Percentiles rank a stretch among this genome's conserved stretches.
These are phyloP conservation scores for Ecdyonurus torrentis DNA, from an alignment of 2,888 invertebrate genomes.

Conservation along the genomic window DNA sequence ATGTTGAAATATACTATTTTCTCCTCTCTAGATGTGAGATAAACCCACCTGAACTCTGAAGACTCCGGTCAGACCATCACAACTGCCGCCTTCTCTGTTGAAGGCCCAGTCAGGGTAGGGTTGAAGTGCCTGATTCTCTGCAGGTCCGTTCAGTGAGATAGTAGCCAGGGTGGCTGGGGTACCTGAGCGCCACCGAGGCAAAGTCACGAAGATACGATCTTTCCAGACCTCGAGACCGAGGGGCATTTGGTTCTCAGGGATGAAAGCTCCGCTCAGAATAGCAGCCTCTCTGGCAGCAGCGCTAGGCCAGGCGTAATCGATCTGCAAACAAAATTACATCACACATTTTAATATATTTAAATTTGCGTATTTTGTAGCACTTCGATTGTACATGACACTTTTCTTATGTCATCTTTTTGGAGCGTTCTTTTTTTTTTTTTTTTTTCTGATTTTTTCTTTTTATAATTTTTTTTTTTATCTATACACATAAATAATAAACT, in stretches of 20 bases:
- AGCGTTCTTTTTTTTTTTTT: too few relatives aligned
- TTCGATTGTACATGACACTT: too few relatives aligned
- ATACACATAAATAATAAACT: too few relatives aligned
- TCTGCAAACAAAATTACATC: too few relatives aligned
- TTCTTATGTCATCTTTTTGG: too few relatives aligned
- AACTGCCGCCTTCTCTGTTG: constrained; percentile 38
- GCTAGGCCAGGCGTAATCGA: constrained; percentile 46
- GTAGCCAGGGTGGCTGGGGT: constrained; percentile 52
- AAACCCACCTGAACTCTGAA: constrained; percentile 35
- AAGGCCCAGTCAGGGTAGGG: constrained; percentile 70
- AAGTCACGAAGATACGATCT: constrained; percentile 51
- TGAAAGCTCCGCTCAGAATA: constrained; percentile 38
- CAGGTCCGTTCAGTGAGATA: constrained; percentile 26
- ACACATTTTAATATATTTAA: too few relatives aligned
- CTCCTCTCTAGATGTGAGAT: background rate
- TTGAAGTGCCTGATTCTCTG: constrained; percentile 44
- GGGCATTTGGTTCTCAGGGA: constrained; percentile 54
- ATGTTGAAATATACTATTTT: too few relatives aligned
- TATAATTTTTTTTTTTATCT: too few relatives aligned
- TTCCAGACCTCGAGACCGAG: constrained; percentile 54
- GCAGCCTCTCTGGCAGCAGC: constrained; percentile 35
- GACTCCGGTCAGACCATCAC: constrained; percentile 51
- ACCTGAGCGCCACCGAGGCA: constrained; percentile 58
- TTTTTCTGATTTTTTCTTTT: too few relatives aligned
- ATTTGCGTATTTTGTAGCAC: too few relatives aligned